Conservation (phyloP, 2,113 vertebrate genomes). For the Bufo bufo region DNA sequence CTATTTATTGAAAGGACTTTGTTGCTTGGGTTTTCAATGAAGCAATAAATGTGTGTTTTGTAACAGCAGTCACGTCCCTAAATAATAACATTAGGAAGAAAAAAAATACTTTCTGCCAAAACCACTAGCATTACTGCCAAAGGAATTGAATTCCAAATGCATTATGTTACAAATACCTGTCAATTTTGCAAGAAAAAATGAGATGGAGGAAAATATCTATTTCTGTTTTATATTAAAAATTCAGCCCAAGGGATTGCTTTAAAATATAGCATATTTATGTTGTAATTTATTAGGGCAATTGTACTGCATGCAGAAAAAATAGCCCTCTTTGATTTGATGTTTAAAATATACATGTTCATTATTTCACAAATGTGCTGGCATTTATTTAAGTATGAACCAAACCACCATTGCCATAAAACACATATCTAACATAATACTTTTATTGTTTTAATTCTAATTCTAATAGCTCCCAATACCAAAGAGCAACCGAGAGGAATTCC, state of each 20-base stretch:
- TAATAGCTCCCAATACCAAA: too few relatives aligned
- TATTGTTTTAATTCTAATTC: too few relatives aligned
- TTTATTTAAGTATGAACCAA: background rate
- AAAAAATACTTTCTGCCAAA: slow-evolving; percentile 67
- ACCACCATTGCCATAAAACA: too few relatives aligned
- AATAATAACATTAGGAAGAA: slow-evolving; percentile 71
- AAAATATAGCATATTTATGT: background rate
- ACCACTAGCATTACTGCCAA: slow-evolving; percentile 65
- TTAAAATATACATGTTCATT: background rate
- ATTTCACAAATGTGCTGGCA: background rate
- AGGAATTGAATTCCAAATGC: slow-evolving; percentile 63
- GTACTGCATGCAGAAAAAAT: background rate
- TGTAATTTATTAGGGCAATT: background rate
- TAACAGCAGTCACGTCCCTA: slow-evolving; percentile 65
- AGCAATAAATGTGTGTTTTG: slow-evolving; percentile 64
- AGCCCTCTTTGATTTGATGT: background rate
- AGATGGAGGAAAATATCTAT: slow-evolving; percentile 26
- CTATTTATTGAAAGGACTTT: slow-evolving; percentile 59
- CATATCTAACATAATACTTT: too few relatives aligned
- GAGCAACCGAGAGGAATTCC: too few relatives aligned
- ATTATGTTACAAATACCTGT: slow-evolving; percentile 52
- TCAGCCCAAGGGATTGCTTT: background rate
- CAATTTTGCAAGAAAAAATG: slow-evolving; percentile 50
- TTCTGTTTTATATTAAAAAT: slow-evolving; percentile 32
- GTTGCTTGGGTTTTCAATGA: slow-evolving; percentile 57